Evolutionary conservation across 2,888 invertebrate genomes (phyloP).

Genomic region (Strigamia maritima): DNA sequence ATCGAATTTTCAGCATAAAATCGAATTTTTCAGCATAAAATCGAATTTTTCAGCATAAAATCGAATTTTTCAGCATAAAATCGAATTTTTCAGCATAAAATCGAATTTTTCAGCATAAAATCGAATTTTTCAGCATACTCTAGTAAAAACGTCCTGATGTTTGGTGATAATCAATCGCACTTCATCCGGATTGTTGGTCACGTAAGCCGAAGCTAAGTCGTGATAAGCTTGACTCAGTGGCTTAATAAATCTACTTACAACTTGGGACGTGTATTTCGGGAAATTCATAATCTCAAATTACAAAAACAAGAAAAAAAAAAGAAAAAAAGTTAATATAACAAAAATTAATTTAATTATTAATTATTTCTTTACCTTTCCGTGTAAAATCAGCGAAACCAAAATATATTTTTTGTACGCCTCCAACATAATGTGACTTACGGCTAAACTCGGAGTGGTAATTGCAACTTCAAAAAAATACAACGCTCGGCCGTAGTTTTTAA

Average conservation of each 20-base stretch:
- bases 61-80: too few relatives aligned
- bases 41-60: too few relatives aligned
- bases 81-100: too few relatives aligned
- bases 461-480: slow-evolving; percentile 94
- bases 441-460: slow-evolving; percentile 88
- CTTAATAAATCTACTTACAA: slow-evolving; percentile 65
- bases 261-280: slow-evolving; percentile 89
- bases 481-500: slow-evolving; percentile 89
- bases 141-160: slow-evolving; percentile 73
- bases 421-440: slow-evolving; percentile 94
- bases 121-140: slow-evolving; percentile 53
- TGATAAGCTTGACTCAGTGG: slow-evolving; percentile 82
- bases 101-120: background rate
- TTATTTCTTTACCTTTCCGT: slow-evolving; percentile 70
- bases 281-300: slow-evolving; percentile 58
- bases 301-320: background rate
- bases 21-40: too few relatives aligned
- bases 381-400: slow-evolving; percentile 81
- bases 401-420: slow-evolving; percentile 97
- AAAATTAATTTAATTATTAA: too few relatives aligned
- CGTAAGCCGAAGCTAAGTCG: slow-evolving; percentile 80
- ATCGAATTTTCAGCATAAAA: too few relatives aligned
- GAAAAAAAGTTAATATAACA: background rate
- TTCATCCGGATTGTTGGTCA: slow-evolving; percentile 68
- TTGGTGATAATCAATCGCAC: slow-evolving; percentile 68